Conservation (phyloP, 2,797 vertebrate genomes). For the Poecilia picta region DNA sequence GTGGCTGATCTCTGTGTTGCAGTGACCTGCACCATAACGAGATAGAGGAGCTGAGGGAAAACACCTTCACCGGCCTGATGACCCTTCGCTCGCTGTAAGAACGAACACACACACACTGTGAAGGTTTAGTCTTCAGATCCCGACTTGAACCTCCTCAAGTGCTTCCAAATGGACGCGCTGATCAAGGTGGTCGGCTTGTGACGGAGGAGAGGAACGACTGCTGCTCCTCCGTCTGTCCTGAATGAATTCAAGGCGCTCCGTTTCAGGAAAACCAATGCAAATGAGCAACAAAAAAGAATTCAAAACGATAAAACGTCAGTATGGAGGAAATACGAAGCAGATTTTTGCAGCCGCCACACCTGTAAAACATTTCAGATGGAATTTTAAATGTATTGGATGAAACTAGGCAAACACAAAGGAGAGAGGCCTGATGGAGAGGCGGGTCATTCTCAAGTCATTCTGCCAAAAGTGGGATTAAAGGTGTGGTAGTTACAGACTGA, state of each 20-base stretch:
- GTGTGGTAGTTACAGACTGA: background rate
- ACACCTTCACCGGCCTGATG: conserved; percentile 87
- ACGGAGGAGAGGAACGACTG: background rate
- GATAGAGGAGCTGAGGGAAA: conserved; percentile 85
- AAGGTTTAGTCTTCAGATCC: conserved; percentile 31
- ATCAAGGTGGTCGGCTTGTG: conserved; percentile 47
- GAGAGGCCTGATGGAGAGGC: background rate
- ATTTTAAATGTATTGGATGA: background rate
- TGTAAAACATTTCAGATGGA: background rate
- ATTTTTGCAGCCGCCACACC: background rate
- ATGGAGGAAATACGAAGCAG: background rate
- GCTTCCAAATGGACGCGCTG: conserved; percentile 42
- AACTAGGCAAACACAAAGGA: background rate
- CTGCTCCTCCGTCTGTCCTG: background rate
- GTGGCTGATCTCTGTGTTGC: conserved; percentile 33
- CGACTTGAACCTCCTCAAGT: conserved; percentile 27
- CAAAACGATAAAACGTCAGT: background rate
- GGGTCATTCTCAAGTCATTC: background rate
- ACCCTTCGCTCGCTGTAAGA: conserved; percentile 90
- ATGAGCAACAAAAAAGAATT: background rate
- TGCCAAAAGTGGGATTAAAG: background rate
- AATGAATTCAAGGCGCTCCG: background rate
- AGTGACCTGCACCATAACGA: conserved; percentile 93
- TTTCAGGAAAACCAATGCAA: background rate
- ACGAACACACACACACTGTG: conserved; percentile 20